Evolutionary conservation across 2,113 vertebrate species (phyloP).

Genomic region (Morone chrysops): DNA sequence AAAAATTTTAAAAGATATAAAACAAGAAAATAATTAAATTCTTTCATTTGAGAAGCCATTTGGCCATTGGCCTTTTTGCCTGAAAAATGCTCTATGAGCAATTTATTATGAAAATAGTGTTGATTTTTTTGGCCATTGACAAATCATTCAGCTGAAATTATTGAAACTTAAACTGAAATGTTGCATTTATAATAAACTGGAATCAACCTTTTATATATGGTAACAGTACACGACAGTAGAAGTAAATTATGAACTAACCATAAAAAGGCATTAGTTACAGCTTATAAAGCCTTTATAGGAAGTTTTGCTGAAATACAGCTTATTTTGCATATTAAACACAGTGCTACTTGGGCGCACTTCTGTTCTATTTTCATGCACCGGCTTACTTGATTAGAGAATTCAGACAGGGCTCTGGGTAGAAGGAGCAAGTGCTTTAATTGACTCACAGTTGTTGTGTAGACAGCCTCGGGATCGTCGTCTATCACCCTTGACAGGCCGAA

Average conservation of each 20-base stretch:
- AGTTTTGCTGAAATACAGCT: background rate
- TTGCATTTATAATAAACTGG: background rate
- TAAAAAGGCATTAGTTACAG: background rate
- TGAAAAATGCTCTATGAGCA: background rate
- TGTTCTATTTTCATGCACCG: conserved; percentile 49
- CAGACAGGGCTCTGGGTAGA: conserved; percentile 32
- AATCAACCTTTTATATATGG: background rate
- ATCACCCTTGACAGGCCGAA: conserved; percentile 98
- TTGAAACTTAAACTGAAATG: background rate
- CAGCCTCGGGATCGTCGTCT: conserved; percentile 97
- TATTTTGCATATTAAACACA: conserved; percentile 15
- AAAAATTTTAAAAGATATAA: too few species aligned
- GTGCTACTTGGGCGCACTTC: conserved; percentile 15
- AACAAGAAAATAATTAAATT: background rate
- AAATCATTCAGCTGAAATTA: background rate
- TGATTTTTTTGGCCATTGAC: background rate
- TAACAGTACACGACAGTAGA: background rate
- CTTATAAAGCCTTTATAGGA: background rate
- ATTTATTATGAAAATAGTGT: background rate
- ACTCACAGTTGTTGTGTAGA: conserved; percentile 99
- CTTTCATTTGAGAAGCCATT: background rate
- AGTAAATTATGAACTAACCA: background rate
- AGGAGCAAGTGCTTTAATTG: conserved; percentile 55
- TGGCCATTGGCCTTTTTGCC: background rate
- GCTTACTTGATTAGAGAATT: conserved; percentile 61